Evolutionary conservation across 2,888 invertebrate species (phyloP).

Genomic region (Acleris holmiana): DNA sequence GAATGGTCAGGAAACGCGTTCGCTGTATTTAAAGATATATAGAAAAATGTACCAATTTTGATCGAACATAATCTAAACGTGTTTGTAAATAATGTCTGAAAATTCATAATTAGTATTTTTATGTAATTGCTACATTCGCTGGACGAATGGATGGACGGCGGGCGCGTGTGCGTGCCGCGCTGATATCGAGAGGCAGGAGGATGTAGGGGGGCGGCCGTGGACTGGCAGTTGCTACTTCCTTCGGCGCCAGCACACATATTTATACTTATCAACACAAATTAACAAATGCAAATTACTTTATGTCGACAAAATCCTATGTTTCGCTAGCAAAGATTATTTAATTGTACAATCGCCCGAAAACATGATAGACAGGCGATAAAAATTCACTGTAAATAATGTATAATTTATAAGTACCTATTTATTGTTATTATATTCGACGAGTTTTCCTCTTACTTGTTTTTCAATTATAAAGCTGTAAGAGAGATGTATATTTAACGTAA

Average conservation of each 20-base stretch:
- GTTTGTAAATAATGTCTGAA: slow-evolving; percentile 7
- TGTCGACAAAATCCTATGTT: slow-evolving; percentile 13
- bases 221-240: background rate
- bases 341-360: slow-evolving; percentile 55
- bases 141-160: background rate
- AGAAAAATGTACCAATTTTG: slow-evolving; percentile 21
- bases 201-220: background rate
- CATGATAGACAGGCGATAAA: slow-evolving; percentile 80
- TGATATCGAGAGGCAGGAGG: background rate
- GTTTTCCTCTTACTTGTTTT: slow-evolving; percentile 80
- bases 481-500: slow-evolving; percentile 70
- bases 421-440: slow-evolving; percentile 82
- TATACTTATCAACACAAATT: background rate
- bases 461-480: slow-evolving; percentile 80
- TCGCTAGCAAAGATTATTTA: slow-evolving; percentile 11
- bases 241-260: slow-evolving; percentile 7
- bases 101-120: background rate
- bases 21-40: too few relatives aligned
- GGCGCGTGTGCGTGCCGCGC: background rate
- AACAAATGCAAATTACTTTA: background rate
- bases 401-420: too few relatives aligned
- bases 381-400: slow-evolving; percentile 82
- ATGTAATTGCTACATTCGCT: background rate
- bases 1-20: too few relatives aligned
- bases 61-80: too few relatives aligned